Conservation (phyloP, 1,140 invertebrate genomes). For the Chironomus tepperi region DNA sequence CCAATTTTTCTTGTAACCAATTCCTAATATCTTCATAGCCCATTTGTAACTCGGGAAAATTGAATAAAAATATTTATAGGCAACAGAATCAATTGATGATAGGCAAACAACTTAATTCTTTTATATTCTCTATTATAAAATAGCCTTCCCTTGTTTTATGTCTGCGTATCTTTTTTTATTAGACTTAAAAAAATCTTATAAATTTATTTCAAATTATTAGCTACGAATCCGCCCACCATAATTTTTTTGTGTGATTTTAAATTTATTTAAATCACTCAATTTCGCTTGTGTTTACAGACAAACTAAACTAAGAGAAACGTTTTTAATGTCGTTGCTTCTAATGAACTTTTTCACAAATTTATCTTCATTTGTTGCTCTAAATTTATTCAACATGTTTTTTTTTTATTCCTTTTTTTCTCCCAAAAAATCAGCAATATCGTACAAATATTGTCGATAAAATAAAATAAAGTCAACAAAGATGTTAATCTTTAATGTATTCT, state of each 20-base stretch:
- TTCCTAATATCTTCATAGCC: too few species aligned
- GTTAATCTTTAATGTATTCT: not conserved
- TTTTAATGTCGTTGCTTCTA: not conserved
- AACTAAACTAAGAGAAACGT: not conserved
- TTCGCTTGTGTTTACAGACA: not conserved
- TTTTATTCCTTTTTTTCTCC: not conserved
- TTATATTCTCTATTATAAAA: too few species aligned
- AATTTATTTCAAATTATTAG: too few species aligned
- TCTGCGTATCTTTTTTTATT: too few species aligned
- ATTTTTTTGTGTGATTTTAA: not conserved
- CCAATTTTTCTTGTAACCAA: too few species aligned
- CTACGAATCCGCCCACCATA: not conserved
- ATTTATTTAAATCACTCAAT: not conserved
- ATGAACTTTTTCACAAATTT: conserved; percentile 4
- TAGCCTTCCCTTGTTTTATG: too few species aligned
- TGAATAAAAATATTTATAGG: too few species aligned
- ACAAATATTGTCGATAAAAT: not conserved
- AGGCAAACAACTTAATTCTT: too few species aligned
- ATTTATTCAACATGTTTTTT: not conserved
- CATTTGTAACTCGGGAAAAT: too few species aligned
- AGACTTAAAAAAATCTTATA: too few species aligned
- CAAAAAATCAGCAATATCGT: not conserved
- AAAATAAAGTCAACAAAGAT: not conserved
- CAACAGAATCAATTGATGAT: too few species aligned
- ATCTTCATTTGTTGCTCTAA: not conserved